Evolutionary conservation across 2,888 invertebrate species (phyloP).

Genomic region (Amiota mariae): DNA sequence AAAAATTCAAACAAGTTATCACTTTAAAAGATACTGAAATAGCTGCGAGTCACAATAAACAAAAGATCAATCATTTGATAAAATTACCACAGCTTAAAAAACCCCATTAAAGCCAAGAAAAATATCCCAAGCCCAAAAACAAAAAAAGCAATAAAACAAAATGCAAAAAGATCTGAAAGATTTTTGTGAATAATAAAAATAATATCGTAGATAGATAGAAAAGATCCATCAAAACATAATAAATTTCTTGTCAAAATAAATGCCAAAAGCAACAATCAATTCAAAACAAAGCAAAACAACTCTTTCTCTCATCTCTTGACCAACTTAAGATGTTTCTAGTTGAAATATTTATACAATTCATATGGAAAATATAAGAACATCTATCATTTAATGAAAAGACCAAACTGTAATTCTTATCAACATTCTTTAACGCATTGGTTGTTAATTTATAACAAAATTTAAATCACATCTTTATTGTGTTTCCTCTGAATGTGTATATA

Average conservation of each 20-base stretch:
- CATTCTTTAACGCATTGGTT: background rate
- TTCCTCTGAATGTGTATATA: background rate
- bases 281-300: too few relatives aligned
- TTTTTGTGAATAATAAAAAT: background rate
- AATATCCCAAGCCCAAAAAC: background rate
- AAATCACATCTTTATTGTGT: background rate
- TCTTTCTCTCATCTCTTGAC: too few relatives aligned
- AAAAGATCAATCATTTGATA: slow-evolving; percentile 61
- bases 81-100: slow-evolving; percentile 17
- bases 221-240: slow-evolving; percentile 32
- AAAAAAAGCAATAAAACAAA: slow-evolving; percentile 12
- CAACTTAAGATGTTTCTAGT: too few relatives aligned
- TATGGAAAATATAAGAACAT: too few relatives aligned
- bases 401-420: too few relatives aligned
- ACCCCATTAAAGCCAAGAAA: background rate
- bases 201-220: background rate
- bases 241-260: slow-evolving; percentile 10
- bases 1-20: too few relatives aligned
- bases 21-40: slow-evolving; percentile 26
- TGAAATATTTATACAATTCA: too few relatives aligned
- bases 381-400: too few relatives aligned
- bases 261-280: too few relatives aligned
- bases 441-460: background rate
- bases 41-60: slow-evolving; percentile 43
- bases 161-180: background rate